Conservation (phyloP, 2,113 vertebrate species). For the Thymallus thymallus region DNA sequence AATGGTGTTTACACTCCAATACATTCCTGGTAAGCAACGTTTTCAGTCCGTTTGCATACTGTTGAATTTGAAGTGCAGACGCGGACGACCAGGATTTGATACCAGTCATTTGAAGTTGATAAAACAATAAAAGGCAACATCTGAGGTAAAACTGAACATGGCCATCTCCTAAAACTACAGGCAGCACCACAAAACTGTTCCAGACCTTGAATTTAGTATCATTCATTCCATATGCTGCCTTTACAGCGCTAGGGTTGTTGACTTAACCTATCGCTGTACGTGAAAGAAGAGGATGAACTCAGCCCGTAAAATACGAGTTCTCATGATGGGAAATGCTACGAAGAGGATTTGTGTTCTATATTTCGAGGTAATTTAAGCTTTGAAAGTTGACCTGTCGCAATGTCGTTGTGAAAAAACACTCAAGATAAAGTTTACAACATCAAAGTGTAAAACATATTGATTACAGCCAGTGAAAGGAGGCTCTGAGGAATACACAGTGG, state of each 20-base stretch:
- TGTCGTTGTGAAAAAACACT: slow-evolving; percentile 47
- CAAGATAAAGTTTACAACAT: slow-evolving; percentile 50
- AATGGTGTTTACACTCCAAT: too few species aligned
- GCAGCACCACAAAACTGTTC: slow-evolving; percentile 3
- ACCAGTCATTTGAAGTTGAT: neutral
- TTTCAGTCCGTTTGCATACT: too few species aligned
- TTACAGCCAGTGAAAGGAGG: slow-evolving; percentile 43
- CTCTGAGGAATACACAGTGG: slow-evolving; percentile 27
- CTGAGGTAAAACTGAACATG: neutral
- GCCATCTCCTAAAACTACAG: slow-evolving; percentile 2
- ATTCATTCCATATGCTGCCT: neutral
- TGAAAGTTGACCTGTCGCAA: slow-evolving; percentile 34
- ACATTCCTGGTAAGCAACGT: too few species aligned
- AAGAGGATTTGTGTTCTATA: slow-evolving; percentile 10
- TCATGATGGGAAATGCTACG: slow-evolving; percentile 34
- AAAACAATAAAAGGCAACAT: neutral
- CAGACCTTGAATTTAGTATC: neutral
- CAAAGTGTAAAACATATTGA: slow-evolving; percentile 59
- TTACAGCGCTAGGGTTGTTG: neutral
- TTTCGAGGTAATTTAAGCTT: slow-evolving; percentile 31
- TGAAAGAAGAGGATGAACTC: neutral
- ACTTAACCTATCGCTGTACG: neutral
- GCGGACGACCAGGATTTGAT: neutral
- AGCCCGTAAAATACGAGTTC: slow-evolving; percentile 22
- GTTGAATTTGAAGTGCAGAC: neutral